Conservation (phyloP, 2,888 invertebrate genomes). For the Machimus atricapillus region DNA sequence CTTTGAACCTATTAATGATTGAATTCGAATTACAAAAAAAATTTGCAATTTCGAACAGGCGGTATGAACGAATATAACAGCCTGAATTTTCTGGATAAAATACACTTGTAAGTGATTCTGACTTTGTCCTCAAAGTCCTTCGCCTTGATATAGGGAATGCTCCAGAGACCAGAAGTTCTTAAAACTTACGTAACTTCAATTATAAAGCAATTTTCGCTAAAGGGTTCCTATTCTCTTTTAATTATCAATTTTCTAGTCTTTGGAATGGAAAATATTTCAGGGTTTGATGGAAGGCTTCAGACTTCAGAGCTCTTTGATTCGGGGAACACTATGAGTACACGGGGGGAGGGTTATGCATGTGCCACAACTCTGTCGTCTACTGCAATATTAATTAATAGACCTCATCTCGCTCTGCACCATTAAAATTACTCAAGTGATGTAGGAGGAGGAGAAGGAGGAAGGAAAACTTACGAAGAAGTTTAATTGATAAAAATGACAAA, state of each 20-base stretch:
- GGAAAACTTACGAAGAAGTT: constrained; percentile 8
- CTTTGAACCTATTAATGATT: neutral
- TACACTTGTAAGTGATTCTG: neutral
- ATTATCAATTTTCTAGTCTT: constrained; percentile 16
- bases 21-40: neutral
- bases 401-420: neutral
- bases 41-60: neutral
- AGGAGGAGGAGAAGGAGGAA: neutral
- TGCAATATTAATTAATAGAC: constrained; percentile 10
- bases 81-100: neutral
- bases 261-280: constrained; percentile 10
- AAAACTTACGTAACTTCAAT: constrained; percentile 27
- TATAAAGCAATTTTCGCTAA: constrained; percentile 3
- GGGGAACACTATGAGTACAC: neutral
- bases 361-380: neutral
- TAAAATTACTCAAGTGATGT: neutral
- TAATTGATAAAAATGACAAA: constrained; percentile 17
- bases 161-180: constrained; percentile 6
- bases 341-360: neutral
- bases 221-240: constrained; percentile 16
- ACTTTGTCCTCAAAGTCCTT: neutral
- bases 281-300: neutral
- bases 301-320: neutral
- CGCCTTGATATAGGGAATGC: neutral
- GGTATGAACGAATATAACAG: neutral